Evolutionary conservation across 2,113 vertebrate species (phyloP), one percentile per base, ranked within the genome.

Genomic region (Bombycilla garrulus): DNA sequence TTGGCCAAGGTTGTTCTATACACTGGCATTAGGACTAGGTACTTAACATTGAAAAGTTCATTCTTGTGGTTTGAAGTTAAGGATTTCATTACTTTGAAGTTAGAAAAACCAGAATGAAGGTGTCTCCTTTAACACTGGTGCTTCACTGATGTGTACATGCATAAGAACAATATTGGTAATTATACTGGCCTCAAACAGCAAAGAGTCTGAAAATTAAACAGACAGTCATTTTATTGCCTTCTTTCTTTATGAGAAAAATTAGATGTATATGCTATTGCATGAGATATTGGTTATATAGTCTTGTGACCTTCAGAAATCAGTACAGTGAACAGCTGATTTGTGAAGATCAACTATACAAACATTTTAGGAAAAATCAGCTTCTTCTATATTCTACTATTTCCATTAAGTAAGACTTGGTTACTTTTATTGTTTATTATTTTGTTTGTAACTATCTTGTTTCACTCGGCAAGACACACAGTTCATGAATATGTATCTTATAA

Each of bases 31-130:
- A 95, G 72, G 48, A 74, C 71, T 93, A 67, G 28, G 82, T 90
- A 81, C 86, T 96, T 97, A 93, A 94, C 86, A 88, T 86, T 94
- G 90, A 96, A 90, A 95, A 93, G 47, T 88, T 83, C 82, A 83
- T 93, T 93, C 89, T 78, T 93, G 92, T 81, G 90, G 88, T 95
- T 92, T 94, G 65, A 93, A 96, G 85, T 93, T 94, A 81, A 93
- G 65, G 61, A 84, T 96, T 96, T 94, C 86, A 92, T 94, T 93
- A 72, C 90, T 96, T 94, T 94, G 93, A 97, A 95, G 90, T 86
- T 38, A 81, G 44, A 93, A 94, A 84, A 86, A 92, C 86, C 76
- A 90, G 88, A 93, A 67, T 25, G 23, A 93, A 93, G 69, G 69
- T 93, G 82, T 92, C 72, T 96, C n/a, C 64, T 94, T 92, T 88